Evolutionary conservation across 2,113 vertebrate genomes (phyloP), one percentile per base, ranked within the genome.

Genomic region (Oriolus oriolus): DNA sequence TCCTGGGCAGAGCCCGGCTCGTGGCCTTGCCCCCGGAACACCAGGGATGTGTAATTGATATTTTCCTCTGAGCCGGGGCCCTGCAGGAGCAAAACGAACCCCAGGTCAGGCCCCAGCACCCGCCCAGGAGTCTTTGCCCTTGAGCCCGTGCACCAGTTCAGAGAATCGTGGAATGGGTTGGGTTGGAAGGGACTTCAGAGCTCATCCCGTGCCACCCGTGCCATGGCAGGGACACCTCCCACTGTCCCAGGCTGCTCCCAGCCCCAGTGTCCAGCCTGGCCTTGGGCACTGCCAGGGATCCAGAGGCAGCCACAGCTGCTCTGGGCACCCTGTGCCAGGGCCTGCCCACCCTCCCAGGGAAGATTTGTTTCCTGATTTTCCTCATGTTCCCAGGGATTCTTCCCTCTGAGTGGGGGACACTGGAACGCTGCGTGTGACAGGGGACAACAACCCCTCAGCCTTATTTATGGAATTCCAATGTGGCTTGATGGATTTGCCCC

Each of bases 1-100:
- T 97, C 96, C 35, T 19, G 11, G 10, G n/a, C 1, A 8, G 64
- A 35, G 42, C 84, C 33, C 1, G 16, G 68, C 31, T 56, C 39
- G 0, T 1, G 21, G 68, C 30, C 49, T 13, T 83, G 23, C 31
- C 15, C 57, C 1, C 64, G n/a, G 90, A 98, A 98, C 53, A 95
- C 57, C 69, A 97, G 42, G 16, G 94, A 76, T 0, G 96, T 96
- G 42, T 98, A 98, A 59, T 93, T 89, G 50, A 97, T 20, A 11
- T 78, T 85, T 33, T 42, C 79, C 53, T 7, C 31, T 1, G 50
- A 26, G 52, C 45, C 10, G 30, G 41, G 21, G 33, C 21, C 39
- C 96, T 97, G 79, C 24, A 52, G 74, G 26, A 78, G 57, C 52
- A 56, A 33, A 85, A 94, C 1, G 9, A 54, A 33, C 6, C 12